Base-by-base conservation (phyloP, 2,797 vertebrate species). In the Schizothorax lantsangensis region DNA sequence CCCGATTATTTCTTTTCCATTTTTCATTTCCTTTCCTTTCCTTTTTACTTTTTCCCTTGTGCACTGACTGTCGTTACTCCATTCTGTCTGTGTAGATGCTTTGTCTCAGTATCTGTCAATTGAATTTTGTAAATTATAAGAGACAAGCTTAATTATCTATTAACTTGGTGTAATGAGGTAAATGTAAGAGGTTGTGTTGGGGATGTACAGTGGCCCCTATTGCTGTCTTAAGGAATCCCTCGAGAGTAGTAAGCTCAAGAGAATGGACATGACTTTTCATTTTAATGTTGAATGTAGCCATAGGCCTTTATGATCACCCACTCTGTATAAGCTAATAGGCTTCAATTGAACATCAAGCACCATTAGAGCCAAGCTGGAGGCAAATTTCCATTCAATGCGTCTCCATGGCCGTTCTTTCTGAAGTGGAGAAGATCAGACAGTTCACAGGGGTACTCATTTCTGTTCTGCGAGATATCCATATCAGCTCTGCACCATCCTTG, bases 401-500 rank as follows among this genome's bases (percentile, higher is more conserved):
- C 73, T 85, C 14, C 49, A 57, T 52, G 54, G 71, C 77, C 47
- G 30, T 77, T 87, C 79, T 87, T 62, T 81, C 84, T 85, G 84
- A 75, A 54, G 74, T 86, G 86, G 45, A 79, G 74, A 62, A 92
- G 88, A 93, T 92, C 90, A 93, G 87, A 89, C 87, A 59, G 79
- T 89, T 88, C 88, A 84, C 78, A 78, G 54, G 85, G 80, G 77
- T 36, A 26, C 74, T 88, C 73, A 74, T n/a, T 88, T 93, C 87
- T 93, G 92, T 91, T 90, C 82, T 84, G 86, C 77, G 80, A 93
- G 90, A 93, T 91, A 91, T 91, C 89, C 85, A 86, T 87, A 88
- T 92, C 88, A 90, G 85, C 89, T 87, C 83, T 81, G 85, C 84
- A 87, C 84, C 87, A 84, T 88, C 86, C 88, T 79, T 79, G 80